These are phyloP conservation scores for Dendroctonus ponderosae DNA, from an alignment of 1,140 invertebrate species.

Conservation along the genomic window DNA sequence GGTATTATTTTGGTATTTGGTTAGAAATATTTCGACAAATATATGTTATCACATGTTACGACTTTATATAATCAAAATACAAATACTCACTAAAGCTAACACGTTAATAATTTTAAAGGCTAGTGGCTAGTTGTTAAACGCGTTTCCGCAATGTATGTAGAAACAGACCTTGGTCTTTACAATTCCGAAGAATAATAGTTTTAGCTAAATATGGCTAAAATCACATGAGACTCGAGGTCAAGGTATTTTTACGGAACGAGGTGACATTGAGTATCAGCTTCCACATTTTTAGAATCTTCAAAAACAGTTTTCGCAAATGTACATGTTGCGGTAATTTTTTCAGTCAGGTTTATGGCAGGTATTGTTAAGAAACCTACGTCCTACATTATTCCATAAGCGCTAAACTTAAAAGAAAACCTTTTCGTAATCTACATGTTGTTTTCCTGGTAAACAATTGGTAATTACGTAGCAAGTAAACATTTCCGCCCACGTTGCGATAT, in stretches of 20 bases:
- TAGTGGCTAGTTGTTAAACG: background rate
- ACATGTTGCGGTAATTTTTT: background rate
- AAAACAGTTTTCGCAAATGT: no score
- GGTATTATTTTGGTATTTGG: conserved; percentile 14
- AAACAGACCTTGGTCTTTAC: conserved; percentile 20
- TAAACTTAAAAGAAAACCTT: conserved; percentile 25
- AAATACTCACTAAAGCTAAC: background rate
- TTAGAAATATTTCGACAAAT: conserved; percentile 4
- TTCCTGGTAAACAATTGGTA: conserved; percentile 10
- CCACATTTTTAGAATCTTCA: conserved; percentile 7
- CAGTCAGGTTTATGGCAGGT: background rate
- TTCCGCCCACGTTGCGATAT: conserved; percentile 1
- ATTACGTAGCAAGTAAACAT: conserved; percentile 24
- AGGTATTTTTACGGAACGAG: conserved; percentile 1
- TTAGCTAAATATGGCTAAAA: conserved; percentile 25
- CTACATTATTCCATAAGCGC: conserved; percentile 24
- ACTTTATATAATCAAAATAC: conserved; percentile 1
- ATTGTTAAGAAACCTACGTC: conserved; percentile 15
- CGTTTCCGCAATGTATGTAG: background rate
- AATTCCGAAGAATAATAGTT: conserved; percentile 15
- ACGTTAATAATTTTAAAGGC: background rate
- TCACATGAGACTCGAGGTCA: conserved; percentile 14
- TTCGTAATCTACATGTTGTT: conserved; percentile 2
- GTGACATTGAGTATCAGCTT: conserved; percentile 18
- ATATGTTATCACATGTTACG: conserved; percentile 8